Conservation (phyloP, 2,888 invertebrate genomes). For the Holacanthella duospinosa region DNA sequence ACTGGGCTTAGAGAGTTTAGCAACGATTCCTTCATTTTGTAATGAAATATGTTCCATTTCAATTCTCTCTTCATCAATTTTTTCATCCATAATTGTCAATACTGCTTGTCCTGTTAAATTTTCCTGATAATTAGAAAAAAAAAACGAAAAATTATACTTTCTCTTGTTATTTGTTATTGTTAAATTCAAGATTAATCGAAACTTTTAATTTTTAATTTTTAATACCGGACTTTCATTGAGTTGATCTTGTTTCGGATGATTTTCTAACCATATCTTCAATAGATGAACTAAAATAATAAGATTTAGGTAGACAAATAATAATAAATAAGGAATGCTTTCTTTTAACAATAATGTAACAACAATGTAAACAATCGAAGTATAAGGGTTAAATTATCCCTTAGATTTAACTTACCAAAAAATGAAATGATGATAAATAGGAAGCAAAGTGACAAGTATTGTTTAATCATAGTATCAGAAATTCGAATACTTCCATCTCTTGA, state of each 20-base stretch:
- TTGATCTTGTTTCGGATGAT: not conserved
- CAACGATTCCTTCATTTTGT: not conserved
- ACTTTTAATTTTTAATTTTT: too few relatives aligned
- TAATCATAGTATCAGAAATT: not conserved
- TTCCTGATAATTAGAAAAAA: too few relatives aligned
- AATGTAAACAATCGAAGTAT: not conserved
- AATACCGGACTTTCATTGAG: too few relatives aligned
- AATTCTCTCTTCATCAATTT: not conserved
- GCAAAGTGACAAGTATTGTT: not conserved
- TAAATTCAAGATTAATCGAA: too few relatives aligned
- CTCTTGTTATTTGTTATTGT: not conserved
- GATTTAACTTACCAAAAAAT: not conserved
- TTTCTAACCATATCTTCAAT: not conserved
- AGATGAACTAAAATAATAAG: not conserved
- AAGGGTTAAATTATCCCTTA: not conserved
- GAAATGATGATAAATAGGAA: not conserved
- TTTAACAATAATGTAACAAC: too few relatives aligned
- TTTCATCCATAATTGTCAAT: not conserved
- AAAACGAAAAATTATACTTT: not conserved
- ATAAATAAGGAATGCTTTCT: too few relatives aligned
- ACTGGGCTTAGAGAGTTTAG: not conserved
- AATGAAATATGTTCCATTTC: not conserved
- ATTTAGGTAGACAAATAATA: too few relatives aligned
- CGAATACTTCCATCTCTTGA: not conserved
- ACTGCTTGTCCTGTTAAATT: too few relatives aligned